These are phyloP conservation scores for Argyrosomus regius DNA, from an alignment of 2,797 vertebrate genomes.

Conservation along the genomic window DNA sequence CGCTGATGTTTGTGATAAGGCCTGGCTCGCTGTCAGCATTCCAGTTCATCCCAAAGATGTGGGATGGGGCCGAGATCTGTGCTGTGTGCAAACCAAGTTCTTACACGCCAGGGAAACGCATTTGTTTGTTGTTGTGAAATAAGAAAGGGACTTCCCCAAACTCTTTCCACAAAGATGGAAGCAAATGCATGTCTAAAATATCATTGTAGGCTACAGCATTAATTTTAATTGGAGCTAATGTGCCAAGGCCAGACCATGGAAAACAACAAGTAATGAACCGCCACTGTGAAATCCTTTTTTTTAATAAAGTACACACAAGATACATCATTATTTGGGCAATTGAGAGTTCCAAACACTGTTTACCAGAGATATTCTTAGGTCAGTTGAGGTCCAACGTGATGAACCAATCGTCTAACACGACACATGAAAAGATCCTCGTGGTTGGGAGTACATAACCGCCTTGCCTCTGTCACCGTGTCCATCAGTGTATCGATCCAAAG, in stretches of 20 bases:
- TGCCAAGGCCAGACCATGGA: background rate
- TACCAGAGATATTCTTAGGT: slow-evolving; percentile 14
- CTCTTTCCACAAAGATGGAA: background rate
- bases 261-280: background rate
- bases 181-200: background rate
- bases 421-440: slow-evolving; percentile 47
- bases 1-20: slow-evolving; percentile 15
- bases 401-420: slow-evolving; percentile 19
- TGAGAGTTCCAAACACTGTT: slow-evolving; percentile 4
- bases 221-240: background rate
- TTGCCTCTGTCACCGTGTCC: slow-evolving; percentile 64
- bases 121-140: background rate
- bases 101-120: background rate
- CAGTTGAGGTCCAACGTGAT: slow-evolving; percentile 23
- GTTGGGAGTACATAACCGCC: slow-evolving; percentile 45
- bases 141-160: background rate
- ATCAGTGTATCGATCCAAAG: slow-evolving; percentile 72
- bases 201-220: background rate
- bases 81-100: background rate
- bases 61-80: background rate
- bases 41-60: background rate
- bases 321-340: slow-evolving; percentile 7
- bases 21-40: background rate
- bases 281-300: background rate
- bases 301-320: background rate